These are phyloP conservation scores for Oscheius myriophilus DNA, from an alignment of 2,888 invertebrate species.

Conservation along the genomic window DNA sequence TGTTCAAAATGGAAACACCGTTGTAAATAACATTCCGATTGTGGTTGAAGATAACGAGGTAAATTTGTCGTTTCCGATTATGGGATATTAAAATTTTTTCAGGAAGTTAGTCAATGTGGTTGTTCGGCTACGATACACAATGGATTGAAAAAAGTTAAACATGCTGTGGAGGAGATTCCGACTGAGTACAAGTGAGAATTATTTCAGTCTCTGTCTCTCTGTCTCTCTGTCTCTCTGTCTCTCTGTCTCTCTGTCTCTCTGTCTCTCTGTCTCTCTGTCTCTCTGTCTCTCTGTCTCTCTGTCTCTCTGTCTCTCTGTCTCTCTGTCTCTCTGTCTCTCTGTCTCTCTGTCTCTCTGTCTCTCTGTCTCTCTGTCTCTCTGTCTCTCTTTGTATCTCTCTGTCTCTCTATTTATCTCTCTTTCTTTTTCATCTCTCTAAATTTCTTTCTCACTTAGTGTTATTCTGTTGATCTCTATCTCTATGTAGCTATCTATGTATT, in stretches of 20 bases:
- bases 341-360: neutral
- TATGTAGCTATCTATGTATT: no score
- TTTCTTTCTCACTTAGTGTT: neutral
- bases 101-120: constrained; percentile 10
- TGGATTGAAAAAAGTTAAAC: constrained; percentile 20
- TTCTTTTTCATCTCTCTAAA: constrained; percentile 3
- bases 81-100: neutral
- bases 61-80: neutral
- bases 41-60: constrained; percentile 19
- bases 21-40: neutral
- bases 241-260: no score
- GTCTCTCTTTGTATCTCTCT: neutral
- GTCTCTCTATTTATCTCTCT: neutral
- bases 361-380: neutral
- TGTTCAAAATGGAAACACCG: no score
- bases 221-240: no score
- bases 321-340: neutral
- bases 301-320: neutral
- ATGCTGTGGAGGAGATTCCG: constrained; percentile 22
- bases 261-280: neutral
- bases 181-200: constrained; percentile 30
- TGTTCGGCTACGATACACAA: neutral
- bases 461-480: no score
- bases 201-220: neutral
- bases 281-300: neutral